These are phyloP conservation scores for Arremon brunneinucha DNA, from an alignment of 2,797 vertebrate genomes.

Conservation along the genomic window DNA sequence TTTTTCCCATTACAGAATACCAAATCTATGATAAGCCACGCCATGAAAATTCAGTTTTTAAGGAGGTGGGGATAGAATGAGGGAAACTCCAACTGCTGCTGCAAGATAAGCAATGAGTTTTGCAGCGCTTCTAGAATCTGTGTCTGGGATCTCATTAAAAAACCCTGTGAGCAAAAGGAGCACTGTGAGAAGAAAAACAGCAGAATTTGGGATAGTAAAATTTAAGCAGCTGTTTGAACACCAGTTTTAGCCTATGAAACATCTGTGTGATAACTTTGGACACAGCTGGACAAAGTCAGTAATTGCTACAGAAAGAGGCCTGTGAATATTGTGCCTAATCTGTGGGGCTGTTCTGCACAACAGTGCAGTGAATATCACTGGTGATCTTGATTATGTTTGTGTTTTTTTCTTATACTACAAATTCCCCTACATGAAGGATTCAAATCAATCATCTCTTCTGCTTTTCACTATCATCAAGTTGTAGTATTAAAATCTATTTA, in stretches of 20 bases:
- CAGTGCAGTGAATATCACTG: neutral
- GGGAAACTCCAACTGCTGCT: constrained; percentile 23
- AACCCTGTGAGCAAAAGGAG: neutral
- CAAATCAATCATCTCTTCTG: neutral
- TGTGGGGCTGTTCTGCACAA: neutral
- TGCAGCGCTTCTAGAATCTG: neutral
- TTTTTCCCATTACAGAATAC: constrained; percentile 65
- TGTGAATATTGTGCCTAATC: neutral
- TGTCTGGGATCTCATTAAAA: neutral
- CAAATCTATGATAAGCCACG: constrained; percentile 48
- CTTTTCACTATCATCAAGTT: neutral
- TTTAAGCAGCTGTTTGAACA: neutral
- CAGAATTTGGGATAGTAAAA: neutral
- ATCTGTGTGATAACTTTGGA: neutral
- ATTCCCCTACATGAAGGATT: neutral
- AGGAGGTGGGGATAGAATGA: constrained; percentile 32
- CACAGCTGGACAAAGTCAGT: neutral
- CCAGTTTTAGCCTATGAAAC: neutral
- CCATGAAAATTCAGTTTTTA: constrained; percentile 23
- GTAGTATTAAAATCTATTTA: neutral
- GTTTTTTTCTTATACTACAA: neutral
- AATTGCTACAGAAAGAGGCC: neutral
- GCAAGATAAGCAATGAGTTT: constrained; percentile 24
- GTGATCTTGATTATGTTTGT: neutral
- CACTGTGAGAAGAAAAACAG: constrained; percentile 2